A percentile compares a stretch with the other conserved stretches of the same genome.
Evolutionary conservation across 2,888 invertebrate species (phyloP).

Genomic region (Mantis religiosa): DNA sequence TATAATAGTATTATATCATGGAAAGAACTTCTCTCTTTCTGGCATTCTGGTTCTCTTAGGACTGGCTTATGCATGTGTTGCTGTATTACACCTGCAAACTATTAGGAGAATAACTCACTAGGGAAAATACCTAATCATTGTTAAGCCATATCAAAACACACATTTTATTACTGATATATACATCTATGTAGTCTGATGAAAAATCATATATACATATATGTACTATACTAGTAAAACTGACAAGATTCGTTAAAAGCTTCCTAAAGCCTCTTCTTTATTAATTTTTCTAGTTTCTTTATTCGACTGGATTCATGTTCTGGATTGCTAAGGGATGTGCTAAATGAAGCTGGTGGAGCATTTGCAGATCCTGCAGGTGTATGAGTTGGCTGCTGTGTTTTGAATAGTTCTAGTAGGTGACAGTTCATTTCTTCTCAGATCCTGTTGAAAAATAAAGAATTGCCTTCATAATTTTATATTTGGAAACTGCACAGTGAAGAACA

Average conservation of each 20-base stretch:
- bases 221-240: neutral
- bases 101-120: neutral
- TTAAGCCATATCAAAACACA: neutral
- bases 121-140: neutral
- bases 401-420: conserved; percentile 48
- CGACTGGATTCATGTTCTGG: conserved; percentile 50
- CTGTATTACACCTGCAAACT: too few relatives aligned
- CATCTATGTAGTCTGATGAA: neutral
- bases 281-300: conserved; percentile 56
- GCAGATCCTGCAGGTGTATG: neutral
- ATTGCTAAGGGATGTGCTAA: conserved; percentile 31
- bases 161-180: neutral
- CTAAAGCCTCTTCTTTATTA: conserved; percentile 50
- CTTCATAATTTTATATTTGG: too few relatives aligned
- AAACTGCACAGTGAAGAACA: too few relatives aligned
- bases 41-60: too few relatives aligned
- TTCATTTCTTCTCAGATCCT: conserved; percentile 40
- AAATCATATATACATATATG: neutral
- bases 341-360: conserved; percentile 24
- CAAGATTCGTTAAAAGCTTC: neutral
- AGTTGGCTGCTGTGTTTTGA: conserved; percentile 36
- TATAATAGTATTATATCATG: too few relatives aligned
- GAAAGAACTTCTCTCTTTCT: too few relatives aligned
- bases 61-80: too few relatives aligned
- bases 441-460: neutral